Evolutionary conservation across 2,113 vertebrate genomes (phyloP), one percentile per base, ranked within the genome.

Genomic region (Dasyornis broadbenti): DNA sequence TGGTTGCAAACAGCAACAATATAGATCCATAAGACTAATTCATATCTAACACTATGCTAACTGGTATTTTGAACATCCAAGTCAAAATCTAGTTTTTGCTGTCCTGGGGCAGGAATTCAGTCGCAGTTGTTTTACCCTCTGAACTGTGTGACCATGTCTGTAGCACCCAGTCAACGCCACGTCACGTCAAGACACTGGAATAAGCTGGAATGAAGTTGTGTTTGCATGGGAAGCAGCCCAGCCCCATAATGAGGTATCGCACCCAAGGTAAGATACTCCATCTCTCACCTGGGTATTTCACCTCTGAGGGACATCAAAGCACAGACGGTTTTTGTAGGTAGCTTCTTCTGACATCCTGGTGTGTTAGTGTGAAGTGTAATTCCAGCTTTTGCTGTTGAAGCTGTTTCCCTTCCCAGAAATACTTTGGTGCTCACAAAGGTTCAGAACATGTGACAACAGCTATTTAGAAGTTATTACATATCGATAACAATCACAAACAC

Each of bases 201-300:
- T 35, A 8, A 78, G 44, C 85, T 54, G 66, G 53, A 59, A 60
- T 9, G 44, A 30, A 65, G 35, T 1, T 4, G 11, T 5, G 4
- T 53, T 82, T 89, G 40, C 17, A 3, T 11, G 28, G 57, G 59
- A 53, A 78, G 65, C 39, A 15, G 30, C 28, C 2, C 3, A 57
- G 84, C 28, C 42, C 59, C 0, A 0, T 27, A 52, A 44, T 12
- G 7, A 1, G 27, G 52, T 4, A 1, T 13, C 54, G 40, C 22
- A 61, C 39, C 39, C 78, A 44, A 10, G 40, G 21, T 14, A 10
- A n/a, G 33, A 20, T 13, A 37, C 30, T 60, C 24, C 47, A 23
- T 8, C 20, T 28, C 60, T 59, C 75, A 9, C 10, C 0, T 33
- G 60, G 10, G 23, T n/a, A 27, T 63, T 42, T 42, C 2, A 30